Base-by-base conservation (phyloP, 2,797 vertebrate genomes). In the Bradypodion pumilum region DNA sequence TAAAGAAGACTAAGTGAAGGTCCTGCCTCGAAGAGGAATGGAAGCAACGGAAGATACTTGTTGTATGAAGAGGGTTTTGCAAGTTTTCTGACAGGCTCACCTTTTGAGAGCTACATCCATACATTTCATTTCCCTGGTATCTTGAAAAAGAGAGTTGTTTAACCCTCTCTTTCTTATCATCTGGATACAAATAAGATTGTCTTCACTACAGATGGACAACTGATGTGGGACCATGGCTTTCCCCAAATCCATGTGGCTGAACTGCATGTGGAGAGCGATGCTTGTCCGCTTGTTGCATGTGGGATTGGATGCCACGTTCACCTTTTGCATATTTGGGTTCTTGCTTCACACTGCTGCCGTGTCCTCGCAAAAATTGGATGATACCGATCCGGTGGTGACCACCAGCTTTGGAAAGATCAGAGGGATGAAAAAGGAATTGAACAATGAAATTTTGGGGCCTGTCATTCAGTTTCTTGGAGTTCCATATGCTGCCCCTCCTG, bases 391-490 rank as follows among this genome's bases (percentile, higher is more conserved):
- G 0, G 93, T 99, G 92, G 98, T 99, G 86, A 97, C 96, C 88
- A 99, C 98, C 68, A 94, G 90, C 86, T 96, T 98, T 2, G 98
- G 98, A 90, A 98, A 96, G 92, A 94, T 99, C 90, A 96, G 98
- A 62, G 98, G 98, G 74, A 86, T 99, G 91, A 99, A 99, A 95
- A 99, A 99, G 93, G 98, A 99, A 95, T 97, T 99, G 80, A 99
- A 98, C 93, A 99, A 99, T 88, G 98, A 99, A 94, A 99, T 99
- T 90, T 88, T 99, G 92, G 98, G 98, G 63, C 98, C 98, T 0
- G 98, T 99, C 2, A 96, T 99, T 90, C 98, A 99, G 93, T 99
- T 99, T 85, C 96, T 99, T 8, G 98, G 98, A 0, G 97, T 99
- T 87, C 98, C 98, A 0, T 99, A 99, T 5, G 98, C 98, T 2